Base-by-base conservation (phyloP, 2,888 invertebrate genomes). In the Desoria tigrina region DNA sequence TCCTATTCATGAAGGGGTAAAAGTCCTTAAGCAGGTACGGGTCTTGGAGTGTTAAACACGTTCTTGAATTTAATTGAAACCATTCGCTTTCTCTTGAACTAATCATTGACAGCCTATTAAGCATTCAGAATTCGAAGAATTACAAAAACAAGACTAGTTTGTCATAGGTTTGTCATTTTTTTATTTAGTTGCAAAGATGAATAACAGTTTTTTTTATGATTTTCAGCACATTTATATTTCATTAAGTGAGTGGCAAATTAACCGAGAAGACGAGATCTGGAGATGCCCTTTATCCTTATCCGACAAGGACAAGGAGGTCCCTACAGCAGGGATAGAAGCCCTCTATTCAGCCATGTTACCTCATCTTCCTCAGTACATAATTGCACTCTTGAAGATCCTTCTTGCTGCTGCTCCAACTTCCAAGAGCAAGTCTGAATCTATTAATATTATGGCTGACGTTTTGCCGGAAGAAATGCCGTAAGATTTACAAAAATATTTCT, bases 371-470 rank as follows among this genome's bases (percentile, higher is more conserved):
- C 97, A 98, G 79, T 96, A 97, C 79, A 94, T 97, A 90, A 98
- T 98, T 78, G 94, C 96, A 24, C 80, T 99, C 61, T 82, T 99
- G 58, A 99, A 99, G 84, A 94, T 99, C 76, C 84, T 99, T 63
- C 84, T 99, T 63, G 98, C 98, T 32, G 97, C 98, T 61, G 95
- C 97, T 39, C 98, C 99, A 3, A 97, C 97, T n/a, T 94, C 94
- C n/a, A 97, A 96, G 82, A 89, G 93, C 4, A 97, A 97, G 83
- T 93, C 90, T 11, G 99, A 99, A 79, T 95, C 97, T 57, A 94
- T 98, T 77, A 98, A 98, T 81, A 97, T 99, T 51, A 89, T 98
- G 87, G 92, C 95, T 45, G 99, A 99, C 82, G 91, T 99, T 56
- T 81, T 99, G 74, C 98, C 98, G 1, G 95, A 94, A 82, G 94